A percentile compares a stretch with the other conserved stretches of the same genome.
Conservation (phyloP, 2,888 invertebrate genomes). For the Pyralis farinalis region DNA sequence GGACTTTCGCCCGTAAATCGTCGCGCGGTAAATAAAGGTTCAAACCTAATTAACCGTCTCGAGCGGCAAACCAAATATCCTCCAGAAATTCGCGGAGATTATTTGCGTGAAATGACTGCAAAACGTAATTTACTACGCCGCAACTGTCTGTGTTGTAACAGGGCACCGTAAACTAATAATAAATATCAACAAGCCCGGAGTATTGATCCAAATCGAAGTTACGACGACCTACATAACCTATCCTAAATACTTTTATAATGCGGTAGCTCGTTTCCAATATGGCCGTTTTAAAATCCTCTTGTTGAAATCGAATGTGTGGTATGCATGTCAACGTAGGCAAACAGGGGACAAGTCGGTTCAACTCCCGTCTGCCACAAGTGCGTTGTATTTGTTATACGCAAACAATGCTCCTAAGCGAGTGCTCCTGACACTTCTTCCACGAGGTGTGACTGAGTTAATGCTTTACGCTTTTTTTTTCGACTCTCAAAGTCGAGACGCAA, state of each 20-base stretch:
- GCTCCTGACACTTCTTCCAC: conserved; percentile 34
- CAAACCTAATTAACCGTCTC: conserved; percentile 13
- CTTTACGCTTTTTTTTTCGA: conserved; percentile 40
- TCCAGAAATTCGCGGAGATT: not conserved
- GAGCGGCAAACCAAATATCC: conserved; percentile 7
- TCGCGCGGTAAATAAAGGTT: conserved; percentile 29
- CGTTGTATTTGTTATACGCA: conserved; percentile 63
- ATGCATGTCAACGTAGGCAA: conserved; percentile 68
- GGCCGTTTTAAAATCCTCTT: conserved; percentile 22
- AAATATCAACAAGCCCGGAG: too few species aligned
- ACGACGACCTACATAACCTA: conserved; percentile 20
- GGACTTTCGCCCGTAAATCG: conserved; percentile 43
- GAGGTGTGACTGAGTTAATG: conserved; percentile 50
- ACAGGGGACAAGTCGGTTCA: conserved; percentile 44
- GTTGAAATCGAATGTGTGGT: conserved; percentile 48
- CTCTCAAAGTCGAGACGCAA: too few species aligned
- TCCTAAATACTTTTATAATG: conserved; percentile 25
- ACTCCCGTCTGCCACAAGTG: conserved; percentile 58
- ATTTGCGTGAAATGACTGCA: conserved; percentile 4
- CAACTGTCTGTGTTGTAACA: not conserved
- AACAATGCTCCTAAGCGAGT: conserved; percentile 46
- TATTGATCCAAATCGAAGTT: too few species aligned
- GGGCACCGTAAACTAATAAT: too few species aligned
- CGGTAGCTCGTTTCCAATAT: conserved; percentile 23
- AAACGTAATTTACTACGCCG: conserved; percentile 2